Evolutionary conservation across 2,113 vertebrate species (phyloP), one percentile per base, ranked within the genome.

Genomic region (Eurystomus gularis): DNA sequence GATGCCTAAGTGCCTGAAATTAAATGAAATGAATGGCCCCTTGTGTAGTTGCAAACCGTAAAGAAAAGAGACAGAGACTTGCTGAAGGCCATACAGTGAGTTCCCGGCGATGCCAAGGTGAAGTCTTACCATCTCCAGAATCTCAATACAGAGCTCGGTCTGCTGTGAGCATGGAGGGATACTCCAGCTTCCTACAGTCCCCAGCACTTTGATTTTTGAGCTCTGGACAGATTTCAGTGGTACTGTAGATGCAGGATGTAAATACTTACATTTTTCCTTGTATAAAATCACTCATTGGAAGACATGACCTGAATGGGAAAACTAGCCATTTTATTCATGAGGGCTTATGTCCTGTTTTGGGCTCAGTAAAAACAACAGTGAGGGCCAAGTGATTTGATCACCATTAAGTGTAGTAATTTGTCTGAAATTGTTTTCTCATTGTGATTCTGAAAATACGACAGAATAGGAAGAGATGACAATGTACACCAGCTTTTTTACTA

Each of bases 401-500:
- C 39, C 31, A 11, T 60, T 75, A 68, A 40, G 26, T 64, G 33
- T 48, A n/a, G 39, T 86, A 40, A 69, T 92, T 96, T 78, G 64
- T 88, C 79, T 82, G 86, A 84, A 86, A 69, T 73, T 61, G 54
- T 69, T 79, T 89, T 93, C 42, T 92, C 52, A 9, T 62, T 78
- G 65, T 84, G 61, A 48, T 93, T 84, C 7, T 31, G 48, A 77
- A 78, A 82, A 88, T 10, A 33, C 20, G 51, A 46, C 15, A 29
- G 33, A 84, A 44, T 42, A 52, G 26, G 57, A 91, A 79, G 48
- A 94, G 19, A 29, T 55, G 42, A 79, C 35, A 79, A 68, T 69
- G 88, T 84, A 48, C 64, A 76, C 65, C 48, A 92, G 39, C 28
- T 88, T 88, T 88, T 88, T 88, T 92, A 88, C 24, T 91, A 69